A percentile compares a stretch with the other conserved stretches of the same genome.
These are phyloP conservation scores for Subanguina moxae DNA, from an alignment of 1,140 invertebrate genomes.

Conservation along the genomic window DNA sequence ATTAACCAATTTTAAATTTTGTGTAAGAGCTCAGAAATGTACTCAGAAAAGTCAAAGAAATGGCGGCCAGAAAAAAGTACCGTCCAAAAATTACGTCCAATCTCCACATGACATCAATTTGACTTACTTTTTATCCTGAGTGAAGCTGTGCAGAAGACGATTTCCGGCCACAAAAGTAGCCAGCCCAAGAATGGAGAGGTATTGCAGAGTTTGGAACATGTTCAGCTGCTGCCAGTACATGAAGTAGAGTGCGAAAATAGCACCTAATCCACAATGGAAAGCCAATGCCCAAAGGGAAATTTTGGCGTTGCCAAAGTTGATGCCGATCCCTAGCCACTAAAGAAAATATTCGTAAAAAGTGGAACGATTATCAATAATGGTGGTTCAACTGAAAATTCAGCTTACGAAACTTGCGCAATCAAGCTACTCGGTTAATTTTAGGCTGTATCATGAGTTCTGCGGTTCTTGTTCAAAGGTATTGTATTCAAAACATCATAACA, in stretches of 20 bases:
- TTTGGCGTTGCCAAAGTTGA: conserved; percentile 81
- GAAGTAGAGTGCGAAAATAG: conserved; percentile 79
- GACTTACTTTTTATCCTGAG: conserved; percentile 5
- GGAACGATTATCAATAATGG: too few species aligned
- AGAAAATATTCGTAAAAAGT: too few species aligned
- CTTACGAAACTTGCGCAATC: background rate
- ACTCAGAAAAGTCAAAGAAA: too few species aligned
- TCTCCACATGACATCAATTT: background rate
- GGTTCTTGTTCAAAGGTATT: too few species aligned
- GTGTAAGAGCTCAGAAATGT: too few species aligned
- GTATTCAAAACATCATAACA: too few species aligned
- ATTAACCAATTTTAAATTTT: too few species aligned
- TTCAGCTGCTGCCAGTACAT: conserved; percentile 84
- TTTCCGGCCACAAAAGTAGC: conserved; percentile 89
- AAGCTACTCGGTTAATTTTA: background rate
- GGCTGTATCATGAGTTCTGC: too few species aligned
- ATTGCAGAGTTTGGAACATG: conserved; percentile 92
- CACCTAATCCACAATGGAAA: conserved; percentile 79
- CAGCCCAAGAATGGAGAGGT: conserved; percentile 74
- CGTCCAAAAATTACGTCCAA: too few species aligned
- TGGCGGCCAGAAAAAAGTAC: too few species aligned
- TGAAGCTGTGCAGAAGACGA: conserved; percentile 67
- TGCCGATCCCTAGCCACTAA: conserved; percentile 79
- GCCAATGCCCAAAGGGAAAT: conserved; percentile 73
- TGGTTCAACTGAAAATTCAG: too few species aligned